These are phyloP conservation scores for Enteromius anoplus DNA, from an alignment of 2,797 vertebrate species.

Conservation along the genomic window DNA sequence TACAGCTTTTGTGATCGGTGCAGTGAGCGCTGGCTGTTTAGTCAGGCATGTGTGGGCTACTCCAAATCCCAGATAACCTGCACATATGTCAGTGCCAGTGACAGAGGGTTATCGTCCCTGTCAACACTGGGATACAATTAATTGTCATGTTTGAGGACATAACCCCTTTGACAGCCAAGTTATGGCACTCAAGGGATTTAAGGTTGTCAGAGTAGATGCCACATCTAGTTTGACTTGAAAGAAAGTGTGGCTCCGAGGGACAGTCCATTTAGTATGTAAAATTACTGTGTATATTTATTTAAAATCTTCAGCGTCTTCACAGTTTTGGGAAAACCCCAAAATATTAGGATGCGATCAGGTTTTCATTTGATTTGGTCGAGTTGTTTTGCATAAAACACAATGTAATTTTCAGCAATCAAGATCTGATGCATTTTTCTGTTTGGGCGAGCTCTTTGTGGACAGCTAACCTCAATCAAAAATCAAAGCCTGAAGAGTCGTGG, in stretches of 20 bases:
- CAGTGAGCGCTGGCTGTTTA: background rate
- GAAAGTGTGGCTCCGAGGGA: background rate
- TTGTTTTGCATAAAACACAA: too few relatives aligned
- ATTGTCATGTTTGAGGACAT: background rate
- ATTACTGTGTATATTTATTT: background rate
- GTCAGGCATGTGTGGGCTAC: background rate
- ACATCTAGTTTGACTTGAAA: background rate
- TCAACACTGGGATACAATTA: background rate
- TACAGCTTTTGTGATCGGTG: background rate
- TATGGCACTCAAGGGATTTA: background rate
- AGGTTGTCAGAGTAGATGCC: constrained; percentile 12
- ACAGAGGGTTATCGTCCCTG: background rate
- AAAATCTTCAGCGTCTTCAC: background rate
- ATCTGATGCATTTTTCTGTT: too few relatives aligned
- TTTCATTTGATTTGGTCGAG: too few relatives aligned
- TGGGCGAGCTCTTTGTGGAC: too few relatives aligned
- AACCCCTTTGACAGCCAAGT: background rate
- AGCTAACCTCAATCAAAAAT: too few relatives aligned
- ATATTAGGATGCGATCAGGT: too few relatives aligned
- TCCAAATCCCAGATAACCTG: background rate
- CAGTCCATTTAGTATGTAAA: background rate
- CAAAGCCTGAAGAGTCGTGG: too few relatives aligned
- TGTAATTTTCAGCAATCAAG: too few relatives aligned
- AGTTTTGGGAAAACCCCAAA: too few relatives aligned
- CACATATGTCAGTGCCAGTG: background rate